Base-by-base conservation (phyloP, 2,113 vertebrate species). In the Syngnathus scovelli region DNA sequence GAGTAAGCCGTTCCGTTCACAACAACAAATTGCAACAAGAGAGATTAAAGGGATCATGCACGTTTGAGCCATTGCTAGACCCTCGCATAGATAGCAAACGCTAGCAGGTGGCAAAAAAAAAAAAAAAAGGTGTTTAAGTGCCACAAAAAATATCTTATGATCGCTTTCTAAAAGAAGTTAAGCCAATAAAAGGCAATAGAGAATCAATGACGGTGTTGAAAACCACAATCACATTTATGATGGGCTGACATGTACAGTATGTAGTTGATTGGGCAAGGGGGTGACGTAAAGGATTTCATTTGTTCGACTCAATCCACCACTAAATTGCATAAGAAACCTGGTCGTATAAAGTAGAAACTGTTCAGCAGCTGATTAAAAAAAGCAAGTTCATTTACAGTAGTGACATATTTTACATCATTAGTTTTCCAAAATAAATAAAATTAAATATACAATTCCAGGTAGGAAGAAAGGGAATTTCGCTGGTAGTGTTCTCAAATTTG, bases 291-390 rank as follows among this genome's bases (percentile, higher is more conserved):
- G 64, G 75, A 70, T 86, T 85, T 84, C 49, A 59, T 84, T 84
- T 78, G 73, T 82, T 86, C 78, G 78, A 87, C 83, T 90, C 85
- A 83, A 86, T 82, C 84, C 86, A 87, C 83, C 85, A 88, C 86
- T 85, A 85, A 89, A 87, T 91, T 91, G 90, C 90, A 91, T 91
- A 91, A 90, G 90, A 91, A 91, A 90, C 89, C 88, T 91, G 88
- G 86, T 90, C 90, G 85, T 90, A 91, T 86, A 89, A 90, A 91
- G 90, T 91, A 90, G 87, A 90, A 91, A 91, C 85, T 85, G 86
- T 91, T 90, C 86, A 90, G 89, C 89, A 89, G 89, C 89, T 88
- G 87, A 89, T 91, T 33, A 89, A 88, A 91, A 49, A 91, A 91
- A 91, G 88, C 86, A 89, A 89, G 89, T 89, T 90, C 68, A 90